phyloP scores from a whole-genome alignment of 2,888 invertebrate species.

The Chirona hameri region DNA sequence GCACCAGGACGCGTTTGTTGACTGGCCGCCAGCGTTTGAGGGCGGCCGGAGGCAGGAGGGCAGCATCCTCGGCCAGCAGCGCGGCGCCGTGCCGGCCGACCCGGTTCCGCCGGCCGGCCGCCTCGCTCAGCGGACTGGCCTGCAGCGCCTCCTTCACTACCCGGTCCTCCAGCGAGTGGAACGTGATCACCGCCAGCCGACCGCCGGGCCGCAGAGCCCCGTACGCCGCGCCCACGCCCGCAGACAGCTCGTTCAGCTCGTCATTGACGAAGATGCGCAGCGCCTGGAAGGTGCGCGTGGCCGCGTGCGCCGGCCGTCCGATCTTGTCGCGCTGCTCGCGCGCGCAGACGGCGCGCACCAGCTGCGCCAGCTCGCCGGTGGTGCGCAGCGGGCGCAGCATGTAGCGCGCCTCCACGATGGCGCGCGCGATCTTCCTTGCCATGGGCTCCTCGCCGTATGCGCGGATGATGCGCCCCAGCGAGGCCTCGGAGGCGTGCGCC shows the following conservation, averaged over 20 bases:
- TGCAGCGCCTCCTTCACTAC: slow-evolving; percentile 76
- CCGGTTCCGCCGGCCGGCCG: background rate
- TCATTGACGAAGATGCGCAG: slow-evolving; percentile 93
- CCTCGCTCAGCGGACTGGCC: background rate
- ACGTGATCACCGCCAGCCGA: slow-evolving; percentile 74
- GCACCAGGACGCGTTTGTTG: slow-evolving; percentile 74
- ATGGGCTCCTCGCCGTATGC: slow-evolving; percentile 87
- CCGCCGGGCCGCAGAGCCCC: slow-evolving; percentile 72
- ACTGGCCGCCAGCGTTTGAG: slow-evolving; percentile 68
- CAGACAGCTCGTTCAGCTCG: slow-evolving; percentile 91
- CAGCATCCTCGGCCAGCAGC: slow-evolving; percentile 57
- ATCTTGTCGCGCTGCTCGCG: slow-evolving; percentile 60
- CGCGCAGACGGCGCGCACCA: slow-evolving; percentile 62
- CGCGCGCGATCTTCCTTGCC: slow-evolving; percentile 79
- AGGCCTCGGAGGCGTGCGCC: slow-evolving; percentile 69
- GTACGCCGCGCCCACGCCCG: slow-evolving; percentile 73
- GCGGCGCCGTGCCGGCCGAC: slow-evolving; percentile 65
- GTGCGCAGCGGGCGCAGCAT: slow-evolving; percentile 71
- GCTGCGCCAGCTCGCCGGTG: slow-evolving; percentile 73
- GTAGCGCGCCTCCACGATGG: slow-evolving; percentile 77
- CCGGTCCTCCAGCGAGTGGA: slow-evolving; percentile 90
- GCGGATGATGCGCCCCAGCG: slow-evolving; percentile 78
- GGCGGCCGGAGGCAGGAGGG: slow-evolving; percentile 59
- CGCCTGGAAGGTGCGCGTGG: slow-evolving; percentile 91
- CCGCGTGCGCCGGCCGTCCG: slow-evolving; percentile 70